Percentiles rank a stretch among this genome's conserved stretches.
phyloP scores from a whole-genome alignment of 1,140 invertebrate species.

The Xylocopa sonorina region DNA sequence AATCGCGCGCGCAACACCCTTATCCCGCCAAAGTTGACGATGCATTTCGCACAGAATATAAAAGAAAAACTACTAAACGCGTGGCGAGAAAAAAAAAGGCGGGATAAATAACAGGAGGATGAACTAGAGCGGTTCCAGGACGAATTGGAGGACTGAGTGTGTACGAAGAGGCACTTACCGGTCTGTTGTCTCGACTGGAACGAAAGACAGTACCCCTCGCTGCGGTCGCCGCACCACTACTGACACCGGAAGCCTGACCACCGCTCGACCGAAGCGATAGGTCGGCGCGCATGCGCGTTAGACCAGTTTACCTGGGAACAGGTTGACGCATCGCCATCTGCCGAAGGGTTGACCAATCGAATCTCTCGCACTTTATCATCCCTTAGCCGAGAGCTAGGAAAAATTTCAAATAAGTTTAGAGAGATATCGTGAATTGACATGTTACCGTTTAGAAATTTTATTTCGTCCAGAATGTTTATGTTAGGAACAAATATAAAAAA shows the following conservation, averaged over 20 bases:
- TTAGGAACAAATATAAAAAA: no score
- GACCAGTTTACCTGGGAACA: slow-evolving; percentile 8
- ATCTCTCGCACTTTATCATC: slow-evolving; percentile 6
- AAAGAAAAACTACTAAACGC: background rate
- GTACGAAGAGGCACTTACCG: slow-evolving; percentile 29
- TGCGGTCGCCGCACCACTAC: slow-evolving; percentile 45
- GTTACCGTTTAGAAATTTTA: no score
- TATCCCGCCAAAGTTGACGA: background rate
- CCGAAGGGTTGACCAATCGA: background rate
- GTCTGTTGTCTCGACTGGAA: slow-evolving; percentile 6
- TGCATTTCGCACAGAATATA: background rate
- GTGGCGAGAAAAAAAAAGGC: background rate
- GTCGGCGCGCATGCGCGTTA: slow-evolving; percentile 24
- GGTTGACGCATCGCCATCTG: slow-evolving; percentile 8
- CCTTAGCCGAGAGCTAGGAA: no score
- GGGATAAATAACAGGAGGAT: no score
- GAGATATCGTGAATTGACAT: no score
- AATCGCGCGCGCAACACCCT: slow-evolving; percentile 11
- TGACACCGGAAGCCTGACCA: slow-evolving; percentile 3
- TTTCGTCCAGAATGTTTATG: no score
- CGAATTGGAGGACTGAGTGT: background rate
- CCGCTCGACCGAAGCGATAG: slow-evolving; percentile 15
- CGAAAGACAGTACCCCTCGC: slow-evolving; percentile 1
- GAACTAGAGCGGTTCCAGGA: background rate
- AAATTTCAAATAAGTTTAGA: no score